Conservation (phyloP, 2,113 vertebrate genomes). For the Sus scrofa region DNA sequence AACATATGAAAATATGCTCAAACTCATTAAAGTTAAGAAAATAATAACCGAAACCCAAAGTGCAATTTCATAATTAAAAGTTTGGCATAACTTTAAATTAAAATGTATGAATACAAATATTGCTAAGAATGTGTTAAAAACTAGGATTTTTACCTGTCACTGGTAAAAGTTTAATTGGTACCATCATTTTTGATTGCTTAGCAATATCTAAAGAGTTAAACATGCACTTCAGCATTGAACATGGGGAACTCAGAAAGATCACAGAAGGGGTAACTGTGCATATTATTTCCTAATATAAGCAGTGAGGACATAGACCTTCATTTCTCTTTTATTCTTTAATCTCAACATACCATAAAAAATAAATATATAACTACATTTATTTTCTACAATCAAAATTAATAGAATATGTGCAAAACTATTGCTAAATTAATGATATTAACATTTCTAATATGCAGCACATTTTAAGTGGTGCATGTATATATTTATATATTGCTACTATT, state of each 20-base stretch:
- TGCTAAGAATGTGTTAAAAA: background rate
- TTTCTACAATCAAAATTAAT: background rate
- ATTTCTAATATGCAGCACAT: background rate
- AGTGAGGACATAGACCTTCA: background rate
- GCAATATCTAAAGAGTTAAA: background rate
- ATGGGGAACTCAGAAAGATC: background rate
- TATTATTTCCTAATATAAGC: background rate
- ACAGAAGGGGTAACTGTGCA: rapidly evolving
- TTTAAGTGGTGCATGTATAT: background rate
- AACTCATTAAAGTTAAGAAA: background rate
- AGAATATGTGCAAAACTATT: background rate
- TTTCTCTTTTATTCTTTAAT: background rate
- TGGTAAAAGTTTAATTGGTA: no score
- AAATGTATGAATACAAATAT: background rate
- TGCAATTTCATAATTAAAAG: background rate
- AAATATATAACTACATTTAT: background rate
- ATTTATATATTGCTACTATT: background rate
- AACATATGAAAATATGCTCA: background rate
- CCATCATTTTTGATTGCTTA: background rate
- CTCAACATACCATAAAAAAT: background rate
- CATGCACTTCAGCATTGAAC: rapidly evolving
- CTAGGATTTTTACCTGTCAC: background rate
- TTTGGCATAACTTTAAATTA: background rate
- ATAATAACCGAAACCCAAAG: background rate
- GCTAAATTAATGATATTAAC: background rate